Evolutionary conservation across 1,140 invertebrate genomes (phyloP).

Genomic region (Uloborus diversus): DNA sequence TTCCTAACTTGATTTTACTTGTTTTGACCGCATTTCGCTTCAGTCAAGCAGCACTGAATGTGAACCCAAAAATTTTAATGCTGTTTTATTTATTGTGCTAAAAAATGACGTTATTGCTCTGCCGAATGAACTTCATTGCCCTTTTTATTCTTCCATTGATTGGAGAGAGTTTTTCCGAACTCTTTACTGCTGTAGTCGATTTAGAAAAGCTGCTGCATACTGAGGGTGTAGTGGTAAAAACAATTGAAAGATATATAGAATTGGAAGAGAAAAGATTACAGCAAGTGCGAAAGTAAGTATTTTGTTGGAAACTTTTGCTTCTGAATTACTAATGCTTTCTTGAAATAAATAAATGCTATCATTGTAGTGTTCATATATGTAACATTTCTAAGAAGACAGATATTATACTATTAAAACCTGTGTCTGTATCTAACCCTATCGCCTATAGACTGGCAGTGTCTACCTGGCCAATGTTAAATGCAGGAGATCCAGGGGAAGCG

Average conservation of each 20-base stretch:
- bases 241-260: constrained; percentile 82
- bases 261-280: constrained; percentile 83
- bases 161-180: constrained; percentile 30
- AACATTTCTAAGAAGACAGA: not conserved
- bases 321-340: not conserved
- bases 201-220: constrained; percentile 88
- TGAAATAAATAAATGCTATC: not conserved
- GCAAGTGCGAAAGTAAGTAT: constrained; percentile 68
- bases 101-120: not conserved
- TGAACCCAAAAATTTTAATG: not conserved
- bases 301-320: not conserved
- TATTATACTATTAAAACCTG: not conserved
- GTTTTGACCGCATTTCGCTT: not conserved
- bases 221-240: constrained; percentile 84
- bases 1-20: not conserved
- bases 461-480: too few species aligned
- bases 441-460: too few species aligned
- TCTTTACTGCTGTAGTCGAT: constrained; percentile 87
- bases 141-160: not conserved
- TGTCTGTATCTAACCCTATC: too few species aligned
- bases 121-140: not conserved
- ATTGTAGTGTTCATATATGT: not conserved
- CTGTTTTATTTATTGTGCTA: not conserved
- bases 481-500: too few species aligned
- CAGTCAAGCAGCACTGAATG: not conserved